Percentiles rank a stretch among this genome's conserved stretches.
Evolutionary conservation across 1,140 invertebrate genomes (phyloP).

Genomic region (Drosophila parvula): DNA sequence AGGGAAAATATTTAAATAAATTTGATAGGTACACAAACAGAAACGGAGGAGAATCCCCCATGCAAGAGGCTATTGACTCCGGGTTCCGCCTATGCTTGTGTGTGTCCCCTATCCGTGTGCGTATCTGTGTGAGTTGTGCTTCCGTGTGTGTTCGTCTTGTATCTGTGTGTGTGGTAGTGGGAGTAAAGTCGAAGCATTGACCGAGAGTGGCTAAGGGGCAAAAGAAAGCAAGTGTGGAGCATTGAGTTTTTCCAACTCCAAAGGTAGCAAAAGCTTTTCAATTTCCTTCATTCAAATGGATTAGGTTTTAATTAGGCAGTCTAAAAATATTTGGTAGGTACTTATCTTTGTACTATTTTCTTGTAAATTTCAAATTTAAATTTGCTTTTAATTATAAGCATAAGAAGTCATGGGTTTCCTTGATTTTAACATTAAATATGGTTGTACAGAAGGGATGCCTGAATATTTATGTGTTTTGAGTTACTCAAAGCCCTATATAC

Average conservation of each 20-base stretch:
- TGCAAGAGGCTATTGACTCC: constrained; percentile 75
- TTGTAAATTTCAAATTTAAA: no score
- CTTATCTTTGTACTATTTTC: no score
- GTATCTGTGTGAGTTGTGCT: constrained; percentile 17
- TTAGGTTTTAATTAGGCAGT: not conserved
- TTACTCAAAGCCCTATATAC: not conserved
- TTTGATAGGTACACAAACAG: constrained; percentile 68
- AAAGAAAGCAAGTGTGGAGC: constrained; percentile 43
- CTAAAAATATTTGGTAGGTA: no score
- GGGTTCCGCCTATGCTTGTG: constrained; percentile 2
- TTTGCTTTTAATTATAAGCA: no score
- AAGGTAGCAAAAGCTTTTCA: not conserved
- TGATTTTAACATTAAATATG: no score
- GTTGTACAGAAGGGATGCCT: no score
- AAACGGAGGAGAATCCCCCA: constrained; percentile 27
- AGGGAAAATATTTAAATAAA: constrained; percentile 73
- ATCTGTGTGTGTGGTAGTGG: constrained; percentile 49
- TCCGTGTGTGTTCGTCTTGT: constrained; percentile 3
- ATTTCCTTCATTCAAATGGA: not conserved
- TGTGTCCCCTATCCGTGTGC: constrained; percentile 2
- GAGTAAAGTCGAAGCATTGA: constrained; percentile 70
- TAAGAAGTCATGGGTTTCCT: no score
- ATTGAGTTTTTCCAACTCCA: constrained; percentile 6
- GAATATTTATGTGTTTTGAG: no score
- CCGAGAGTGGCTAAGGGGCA: constrained; percentile 54